Percentiles rank a stretch among this genome's conserved stretches.
Conservation (phyloP, 2,888 invertebrate species). For the Ichneumon xanthorius region DNA sequence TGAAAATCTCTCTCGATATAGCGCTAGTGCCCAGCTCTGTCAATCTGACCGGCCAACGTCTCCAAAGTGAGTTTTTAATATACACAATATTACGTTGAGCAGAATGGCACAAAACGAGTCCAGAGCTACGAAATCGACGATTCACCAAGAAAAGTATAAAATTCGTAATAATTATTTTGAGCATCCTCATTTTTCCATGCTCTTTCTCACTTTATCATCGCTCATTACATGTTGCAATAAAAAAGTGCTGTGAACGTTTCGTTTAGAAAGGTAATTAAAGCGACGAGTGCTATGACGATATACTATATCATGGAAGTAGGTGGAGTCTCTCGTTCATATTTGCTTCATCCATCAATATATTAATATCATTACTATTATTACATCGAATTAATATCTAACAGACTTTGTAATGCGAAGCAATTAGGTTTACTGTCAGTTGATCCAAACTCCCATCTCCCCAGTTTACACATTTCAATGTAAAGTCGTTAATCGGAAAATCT, state of each 20-base stretch:
- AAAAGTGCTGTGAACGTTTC: too few relatives aligned
- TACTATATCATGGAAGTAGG: too few relatives aligned
- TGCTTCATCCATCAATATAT: neutral
- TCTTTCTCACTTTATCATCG: neutral
- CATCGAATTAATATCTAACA: neutral
- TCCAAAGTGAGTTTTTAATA: neutral
- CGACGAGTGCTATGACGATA: too few relatives aligned
- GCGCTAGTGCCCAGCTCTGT: neutral
- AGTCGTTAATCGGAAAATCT: neutral
- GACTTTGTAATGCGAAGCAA: neutral
- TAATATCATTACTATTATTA: neutral
- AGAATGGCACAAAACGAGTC: neutral
- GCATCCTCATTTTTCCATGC: neutral
- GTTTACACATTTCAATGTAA: neutral
- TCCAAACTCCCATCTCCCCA: neutral
- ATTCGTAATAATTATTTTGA: neutral
- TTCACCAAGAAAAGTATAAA: neutral
- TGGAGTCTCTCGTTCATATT: neutral
- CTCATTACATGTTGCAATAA: too few relatives aligned
- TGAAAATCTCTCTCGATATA: slow-evolving; percentile 43
- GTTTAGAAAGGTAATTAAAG: too few relatives aligned
- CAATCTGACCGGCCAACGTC: neutral
- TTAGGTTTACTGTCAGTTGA: neutral
- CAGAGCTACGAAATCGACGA: neutral
- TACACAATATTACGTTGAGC: neutral